A percentile compares a stretch with the other conserved stretches of the same genome.
phyloP scores from a whole-genome alignment of 2,797 vertebrate genomes.

The Merluccius polli region DNA sequence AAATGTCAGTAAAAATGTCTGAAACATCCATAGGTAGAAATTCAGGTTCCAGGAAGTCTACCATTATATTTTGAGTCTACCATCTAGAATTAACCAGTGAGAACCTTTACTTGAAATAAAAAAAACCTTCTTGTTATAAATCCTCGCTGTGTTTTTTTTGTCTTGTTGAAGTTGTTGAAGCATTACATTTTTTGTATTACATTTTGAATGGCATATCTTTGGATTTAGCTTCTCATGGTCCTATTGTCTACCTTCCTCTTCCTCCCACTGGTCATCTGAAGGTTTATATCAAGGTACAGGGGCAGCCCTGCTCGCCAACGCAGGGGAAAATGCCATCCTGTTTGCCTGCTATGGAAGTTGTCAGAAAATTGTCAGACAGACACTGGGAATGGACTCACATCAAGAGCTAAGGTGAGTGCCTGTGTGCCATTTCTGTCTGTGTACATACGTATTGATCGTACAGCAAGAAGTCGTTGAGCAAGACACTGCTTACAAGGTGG shows the following conservation, averaged over 20 bases:
- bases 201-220: not conserved
- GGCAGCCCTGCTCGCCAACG: conserved; percentile 79
- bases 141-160: not conserved
- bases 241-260: not conserved
- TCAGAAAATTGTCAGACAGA: conserved; percentile 75
- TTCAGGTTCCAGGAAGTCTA: no score
- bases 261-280: not conserved
- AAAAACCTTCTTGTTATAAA: not conserved
- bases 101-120: not conserved
- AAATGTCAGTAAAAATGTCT: no score
- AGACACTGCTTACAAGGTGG: not conserved
- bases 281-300: conserved; percentile 82
- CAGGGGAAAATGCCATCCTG: conserved; percentile 82
- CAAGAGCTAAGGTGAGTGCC: conserved; percentile 52
- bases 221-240: not conserved
- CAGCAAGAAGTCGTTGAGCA: not conserved
- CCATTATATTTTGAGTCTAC: no score
- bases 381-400: conserved; percentile 73
- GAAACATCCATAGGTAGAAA: no score
- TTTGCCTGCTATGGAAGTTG: conserved; percentile 88
- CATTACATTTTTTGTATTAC: not conserved
- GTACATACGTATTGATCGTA: not conserved
- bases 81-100: not conserved
- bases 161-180: not conserved
- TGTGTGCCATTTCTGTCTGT: not conserved